Evolutionary conservation across 1,140 invertebrate genomes (phyloP).

Genomic region (Rhopalosiphum padi): DNA sequence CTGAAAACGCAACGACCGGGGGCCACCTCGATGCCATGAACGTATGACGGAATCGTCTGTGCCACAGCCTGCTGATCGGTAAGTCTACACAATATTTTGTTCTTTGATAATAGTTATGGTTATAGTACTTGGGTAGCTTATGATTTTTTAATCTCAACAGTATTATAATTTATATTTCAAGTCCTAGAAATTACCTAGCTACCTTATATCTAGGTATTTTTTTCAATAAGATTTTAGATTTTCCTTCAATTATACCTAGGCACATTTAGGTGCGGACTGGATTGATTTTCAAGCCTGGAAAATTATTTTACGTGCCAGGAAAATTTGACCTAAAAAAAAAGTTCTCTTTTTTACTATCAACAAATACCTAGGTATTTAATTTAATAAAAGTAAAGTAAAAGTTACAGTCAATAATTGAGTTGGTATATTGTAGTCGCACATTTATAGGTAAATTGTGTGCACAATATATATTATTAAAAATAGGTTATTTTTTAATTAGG

Average conservation of each 20-base stretch:
- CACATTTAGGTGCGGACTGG: too few species aligned
- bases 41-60: conserved; percentile 24
- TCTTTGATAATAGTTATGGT: not conserved
- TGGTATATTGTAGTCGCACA: not conserved
- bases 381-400: too few species aligned
- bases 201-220: too few species aligned
- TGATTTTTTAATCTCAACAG: not conserved
- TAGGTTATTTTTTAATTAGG: not conserved
- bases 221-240: too few species aligned
- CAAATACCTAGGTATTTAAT: too few species aligned
- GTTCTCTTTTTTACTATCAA: too few species aligned
- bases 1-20: not conserved
- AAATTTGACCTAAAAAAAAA: too few species aligned
- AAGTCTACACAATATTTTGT: not conserved
- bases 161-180: not conserved
- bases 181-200: not conserved
- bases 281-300: too few species aligned
- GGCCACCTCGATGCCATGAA: conserved; percentile 19
- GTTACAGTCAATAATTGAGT: too few species aligned
- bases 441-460: not conserved
- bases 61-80: not conserved
- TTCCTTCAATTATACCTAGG: too few species aligned
- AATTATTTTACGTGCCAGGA: too few species aligned
- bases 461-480: not conserved
- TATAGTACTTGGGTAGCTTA: not conserved